These are phyloP conservation scores for Hipparchia semele DNA, from an alignment of 2,888 invertebrate species.

Conservation along the genomic window DNA sequence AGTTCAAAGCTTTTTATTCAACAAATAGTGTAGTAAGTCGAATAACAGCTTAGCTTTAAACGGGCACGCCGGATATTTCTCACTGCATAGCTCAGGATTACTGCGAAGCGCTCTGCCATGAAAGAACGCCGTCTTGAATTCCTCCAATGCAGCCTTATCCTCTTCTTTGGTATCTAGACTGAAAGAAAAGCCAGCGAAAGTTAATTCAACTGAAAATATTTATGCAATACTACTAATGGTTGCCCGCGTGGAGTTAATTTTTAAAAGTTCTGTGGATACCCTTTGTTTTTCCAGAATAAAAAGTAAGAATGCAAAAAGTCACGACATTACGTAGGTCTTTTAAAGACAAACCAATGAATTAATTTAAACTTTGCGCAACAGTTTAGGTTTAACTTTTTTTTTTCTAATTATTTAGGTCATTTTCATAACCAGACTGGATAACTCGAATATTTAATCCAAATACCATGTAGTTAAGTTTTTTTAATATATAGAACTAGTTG, in stretches of 20 bases:
- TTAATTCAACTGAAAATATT: slow-evolving; percentile 11
- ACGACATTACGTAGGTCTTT: too few relatives aligned
- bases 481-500: too few relatives aligned
- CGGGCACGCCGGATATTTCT: slow-evolving; percentile 30
- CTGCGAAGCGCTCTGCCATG: slow-evolving; percentile 23
- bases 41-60: slow-evolving; percentile 29
- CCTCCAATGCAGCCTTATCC: slow-evolving; percentile 29
- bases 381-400: too few relatives aligned
- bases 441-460: too few relatives aligned
- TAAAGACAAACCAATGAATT: too few relatives aligned
- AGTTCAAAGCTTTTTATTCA: slow-evolving; percentile 12
- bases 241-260: neutral
- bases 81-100: slow-evolving; percentile 22
- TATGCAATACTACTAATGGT: neutral
- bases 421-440: too few relatives aligned
- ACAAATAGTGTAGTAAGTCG: slow-evolving; percentile 28
- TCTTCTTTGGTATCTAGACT: slow-evolving; percentile 33
- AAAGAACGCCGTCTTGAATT: slow-evolving; percentile 31
- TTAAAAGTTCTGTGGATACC: too few relatives aligned
- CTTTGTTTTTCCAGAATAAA: too few relatives aligned
- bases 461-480: too few relatives aligned
- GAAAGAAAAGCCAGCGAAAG: slow-evolving; percentile 7
- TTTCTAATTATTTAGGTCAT: too few relatives aligned
- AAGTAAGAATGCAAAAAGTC: too few relatives aligned
- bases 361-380: too few relatives aligned